These are phyloP conservation scores for Ophraella communa DNA, from an alignment of 2,888 invertebrate species.

Conservation along the genomic window DNA sequence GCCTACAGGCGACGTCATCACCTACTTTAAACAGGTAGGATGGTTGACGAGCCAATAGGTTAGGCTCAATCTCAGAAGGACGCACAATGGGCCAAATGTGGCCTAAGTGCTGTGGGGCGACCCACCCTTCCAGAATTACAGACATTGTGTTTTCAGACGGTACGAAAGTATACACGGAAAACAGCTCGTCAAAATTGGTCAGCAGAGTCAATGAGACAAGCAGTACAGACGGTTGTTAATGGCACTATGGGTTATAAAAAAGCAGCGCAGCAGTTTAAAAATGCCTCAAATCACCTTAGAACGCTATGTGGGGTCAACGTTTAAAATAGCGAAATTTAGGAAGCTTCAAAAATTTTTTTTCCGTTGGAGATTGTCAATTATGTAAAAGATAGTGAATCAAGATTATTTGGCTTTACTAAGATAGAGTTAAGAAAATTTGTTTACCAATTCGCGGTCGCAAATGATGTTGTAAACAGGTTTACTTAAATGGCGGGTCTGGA, in stretches of 20 bases:
- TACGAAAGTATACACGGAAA: slow-evolving; percentile 9
- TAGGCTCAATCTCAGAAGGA: too few relatives aligned
- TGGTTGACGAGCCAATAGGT: too few relatives aligned
- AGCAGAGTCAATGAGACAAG: slow-evolving; percentile 7
- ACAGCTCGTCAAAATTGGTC: slow-evolving; percentile 13
- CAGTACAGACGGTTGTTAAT: slow-evolving; percentile 6
- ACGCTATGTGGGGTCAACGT: too few relatives aligned
- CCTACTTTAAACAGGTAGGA: too few relatives aligned
- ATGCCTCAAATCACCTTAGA: slow-evolving; percentile 21
- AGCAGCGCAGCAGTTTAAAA: too few relatives aligned
- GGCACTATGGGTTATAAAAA: slow-evolving; percentile 6
- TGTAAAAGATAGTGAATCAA: slow-evolving; percentile 33
- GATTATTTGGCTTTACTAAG: slow-evolving; percentile 35
- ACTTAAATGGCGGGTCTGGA: slow-evolving; percentile 64
- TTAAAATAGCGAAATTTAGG: not conserved
- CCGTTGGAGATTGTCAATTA: slow-evolving; percentile 37
- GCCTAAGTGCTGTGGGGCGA: too few relatives aligned
- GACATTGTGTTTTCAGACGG: slow-evolving; percentile 16
- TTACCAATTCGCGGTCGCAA: slow-evolving; percentile 63
- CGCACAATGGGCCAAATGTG: too few relatives aligned
- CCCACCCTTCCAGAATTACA: too few relatives aligned
- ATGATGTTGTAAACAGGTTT: slow-evolving; percentile 53
- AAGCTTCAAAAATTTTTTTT: slow-evolving; percentile 17
- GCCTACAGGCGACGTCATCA: too few relatives aligned
- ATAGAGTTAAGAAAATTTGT: slow-evolving; percentile 61